A percentile compares a stretch with the other conserved stretches of the same genome.
phyloP scores from a whole-genome alignment of 2,113 vertebrate genomes.

The Pristiophorus japonicus region DNA sequence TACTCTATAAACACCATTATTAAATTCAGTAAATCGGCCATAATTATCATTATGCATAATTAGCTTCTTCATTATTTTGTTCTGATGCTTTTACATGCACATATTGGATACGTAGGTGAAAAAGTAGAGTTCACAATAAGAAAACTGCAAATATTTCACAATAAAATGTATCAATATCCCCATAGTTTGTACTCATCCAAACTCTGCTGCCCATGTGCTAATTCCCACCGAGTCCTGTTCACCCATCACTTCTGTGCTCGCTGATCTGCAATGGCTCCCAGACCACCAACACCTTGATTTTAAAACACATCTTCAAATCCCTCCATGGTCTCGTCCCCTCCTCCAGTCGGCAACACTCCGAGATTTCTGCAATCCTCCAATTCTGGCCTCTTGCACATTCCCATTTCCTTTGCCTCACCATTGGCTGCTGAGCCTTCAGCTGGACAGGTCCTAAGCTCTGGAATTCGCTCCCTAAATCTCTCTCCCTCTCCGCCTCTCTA shows the following conservation, averaged over 20 bases:
- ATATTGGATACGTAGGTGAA: background rate
- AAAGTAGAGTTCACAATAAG: background rate
- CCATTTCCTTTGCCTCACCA: background rate
- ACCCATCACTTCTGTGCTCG: background rate
- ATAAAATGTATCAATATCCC: background rate
- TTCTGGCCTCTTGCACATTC: background rate
- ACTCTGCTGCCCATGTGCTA: background rate
- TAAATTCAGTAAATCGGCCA: background rate
- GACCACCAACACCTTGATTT: background rate
- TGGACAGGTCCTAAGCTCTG: background rate
- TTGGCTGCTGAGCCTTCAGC: background rate
- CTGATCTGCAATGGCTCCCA: background rate
- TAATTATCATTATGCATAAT: background rate
- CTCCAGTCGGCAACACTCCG: background rate
- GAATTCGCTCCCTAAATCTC: background rate
- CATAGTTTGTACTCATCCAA: background rate
- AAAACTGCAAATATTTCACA: background rate
- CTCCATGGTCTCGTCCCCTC: background rate
- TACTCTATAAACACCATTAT: background rate
- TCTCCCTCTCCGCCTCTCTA: background rate
- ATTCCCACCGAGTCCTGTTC: background rate
- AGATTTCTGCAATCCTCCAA: background rate
- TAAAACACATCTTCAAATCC: background rate
- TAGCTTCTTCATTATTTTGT: background rate
- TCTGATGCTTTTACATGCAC: background rate